Evolutionary conservation across 1,140 invertebrate genomes (phyloP).

Genomic region (Diachasmimorpha longicaudata): DNA sequence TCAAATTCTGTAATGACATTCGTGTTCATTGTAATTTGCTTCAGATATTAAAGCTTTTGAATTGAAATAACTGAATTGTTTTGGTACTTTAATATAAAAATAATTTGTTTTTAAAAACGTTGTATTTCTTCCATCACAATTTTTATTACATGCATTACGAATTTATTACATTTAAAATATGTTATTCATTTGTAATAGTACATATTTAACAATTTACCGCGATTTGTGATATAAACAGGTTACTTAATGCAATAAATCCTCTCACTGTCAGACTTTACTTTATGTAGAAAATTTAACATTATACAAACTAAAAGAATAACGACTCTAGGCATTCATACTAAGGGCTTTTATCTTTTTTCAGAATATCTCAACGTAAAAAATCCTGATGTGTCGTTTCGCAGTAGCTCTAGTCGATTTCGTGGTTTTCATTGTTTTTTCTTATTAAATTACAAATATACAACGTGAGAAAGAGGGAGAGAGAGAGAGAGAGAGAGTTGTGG

Average conservation of each 20-base stretch:
- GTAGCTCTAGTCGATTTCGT: background rate
- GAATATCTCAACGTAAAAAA: background rate
- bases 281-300: too few relatives aligned
- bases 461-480: too few relatives aligned
- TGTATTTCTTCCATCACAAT: too few relatives aligned
- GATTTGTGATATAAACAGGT: too few relatives aligned
- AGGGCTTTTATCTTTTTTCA: background rate
- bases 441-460: slow-evolving; percentile 18
- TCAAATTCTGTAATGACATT: slow-evolving; percentile 47
- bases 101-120: background rate
- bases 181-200: background rate
- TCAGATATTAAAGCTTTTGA: slow-evolving; percentile 54
- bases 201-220: background rate
- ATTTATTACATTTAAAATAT: background rate
- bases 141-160: background rate
- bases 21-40: slow-evolving; percentile 57
- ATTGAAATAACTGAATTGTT: slow-evolving; percentile 38
- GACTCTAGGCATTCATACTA: background rate
- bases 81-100: background rate
- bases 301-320: background rate
- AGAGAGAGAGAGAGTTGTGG: background rate
- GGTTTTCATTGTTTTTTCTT: background rate
- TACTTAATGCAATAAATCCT: too few relatives aligned
- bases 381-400: background rate
- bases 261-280: too few relatives aligned